Percentiles rank a stretch among this genome's conserved stretches.
phyloP scores from a whole-genome alignment of 1,140 invertebrate species.

The Tenebrio molitor region DNA sequence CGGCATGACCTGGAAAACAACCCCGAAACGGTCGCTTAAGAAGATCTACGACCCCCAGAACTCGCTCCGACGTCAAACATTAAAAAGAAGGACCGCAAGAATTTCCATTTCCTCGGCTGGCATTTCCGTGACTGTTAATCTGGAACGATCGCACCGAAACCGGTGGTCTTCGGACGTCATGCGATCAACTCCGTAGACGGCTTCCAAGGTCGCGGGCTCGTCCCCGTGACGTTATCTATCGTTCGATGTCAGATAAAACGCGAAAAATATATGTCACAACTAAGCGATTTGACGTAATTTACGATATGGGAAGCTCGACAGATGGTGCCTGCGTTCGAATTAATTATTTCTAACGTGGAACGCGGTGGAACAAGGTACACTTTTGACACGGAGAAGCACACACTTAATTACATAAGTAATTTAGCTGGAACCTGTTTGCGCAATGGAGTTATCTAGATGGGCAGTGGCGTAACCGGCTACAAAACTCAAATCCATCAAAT shows the following conservation, averaged over 20 bases:
- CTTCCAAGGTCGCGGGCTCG: slow-evolving; percentile 24
- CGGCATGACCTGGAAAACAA: slow-evolving; percentile 14
- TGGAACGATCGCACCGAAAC: no score
- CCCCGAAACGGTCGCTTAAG: slow-evolving; percentile 14
- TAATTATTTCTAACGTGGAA: slow-evolving; percentile 12
- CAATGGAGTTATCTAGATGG: neutral
- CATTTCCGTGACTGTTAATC: slow-evolving; percentile 21
- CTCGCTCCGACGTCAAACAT: slow-evolving; percentile 23
- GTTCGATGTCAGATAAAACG: slow-evolving; percentile 1
- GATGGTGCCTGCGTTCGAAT: slow-evolving; percentile 16
- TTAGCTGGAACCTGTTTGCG: slow-evolving; percentile 1
- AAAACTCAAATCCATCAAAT: no score
- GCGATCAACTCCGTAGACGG: slow-evolving; percentile 11
- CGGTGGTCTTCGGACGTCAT: slow-evolving; percentile 1
- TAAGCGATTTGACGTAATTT: slow-evolving; percentile 29
- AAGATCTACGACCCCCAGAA: slow-evolving; percentile 10
- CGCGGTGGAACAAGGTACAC: slow-evolving; percentile 9
- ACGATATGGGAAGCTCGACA: slow-evolving; percentile 25
- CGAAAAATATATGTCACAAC: slow-evolving; percentile 27
- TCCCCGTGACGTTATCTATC: slow-evolving; percentile 29
- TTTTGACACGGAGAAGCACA: slow-evolving; percentile 12
- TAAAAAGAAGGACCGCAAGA: slow-evolving; percentile 20
- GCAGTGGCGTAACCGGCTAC: neutral
- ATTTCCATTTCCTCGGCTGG: slow-evolving; percentile 16
- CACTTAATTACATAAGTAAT: slow-evolving; percentile 26